Evolutionary conservation across 1,140 invertebrate genomes (phyloP).

Genomic region (Papilio polyxenes): DNA sequence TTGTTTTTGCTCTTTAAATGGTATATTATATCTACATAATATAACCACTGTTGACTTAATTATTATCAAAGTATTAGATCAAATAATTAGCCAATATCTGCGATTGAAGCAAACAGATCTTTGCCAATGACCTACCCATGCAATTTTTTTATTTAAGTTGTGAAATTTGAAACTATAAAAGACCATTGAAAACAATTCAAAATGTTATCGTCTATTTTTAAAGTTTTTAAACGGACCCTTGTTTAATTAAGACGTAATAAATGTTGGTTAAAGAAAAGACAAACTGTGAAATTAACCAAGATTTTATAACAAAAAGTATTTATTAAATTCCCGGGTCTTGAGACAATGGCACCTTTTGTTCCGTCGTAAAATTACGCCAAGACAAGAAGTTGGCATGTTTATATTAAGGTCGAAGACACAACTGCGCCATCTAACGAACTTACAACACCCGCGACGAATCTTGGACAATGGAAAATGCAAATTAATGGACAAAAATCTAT

Average conservation of each 20-base stretch:
- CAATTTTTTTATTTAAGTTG: too few species aligned
- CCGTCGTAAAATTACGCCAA: constrained; percentile 5
- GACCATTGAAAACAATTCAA: neutral
- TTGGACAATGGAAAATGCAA: too few species aligned
- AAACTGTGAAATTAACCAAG: constrained; percentile 4
- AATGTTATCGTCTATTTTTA: neutral
- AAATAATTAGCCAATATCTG: too few species aligned
- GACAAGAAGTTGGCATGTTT: constrained; percentile 1
- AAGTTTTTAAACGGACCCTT: neutral
- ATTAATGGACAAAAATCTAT: too few species aligned
- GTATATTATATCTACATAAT: neutral
- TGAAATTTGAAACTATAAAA: too few species aligned
- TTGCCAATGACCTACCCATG: too few species aligned
- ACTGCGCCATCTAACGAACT: neutral
- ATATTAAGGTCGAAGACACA: neutral
- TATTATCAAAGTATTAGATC: too few species aligned
- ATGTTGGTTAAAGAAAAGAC: neutral
- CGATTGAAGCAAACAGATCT: too few species aligned
- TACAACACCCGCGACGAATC: neutral
- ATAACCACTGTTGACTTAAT: too few species aligned
- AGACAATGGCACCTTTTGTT: constrained; percentile 14
- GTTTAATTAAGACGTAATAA: neutral
- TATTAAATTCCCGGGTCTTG: neutral
- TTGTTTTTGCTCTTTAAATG: neutral
- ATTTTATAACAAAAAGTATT: neutral